phyloP scores from a whole-genome alignment of 2,113 vertebrate genomes.

The Eptesicus fuscus region DNA sequence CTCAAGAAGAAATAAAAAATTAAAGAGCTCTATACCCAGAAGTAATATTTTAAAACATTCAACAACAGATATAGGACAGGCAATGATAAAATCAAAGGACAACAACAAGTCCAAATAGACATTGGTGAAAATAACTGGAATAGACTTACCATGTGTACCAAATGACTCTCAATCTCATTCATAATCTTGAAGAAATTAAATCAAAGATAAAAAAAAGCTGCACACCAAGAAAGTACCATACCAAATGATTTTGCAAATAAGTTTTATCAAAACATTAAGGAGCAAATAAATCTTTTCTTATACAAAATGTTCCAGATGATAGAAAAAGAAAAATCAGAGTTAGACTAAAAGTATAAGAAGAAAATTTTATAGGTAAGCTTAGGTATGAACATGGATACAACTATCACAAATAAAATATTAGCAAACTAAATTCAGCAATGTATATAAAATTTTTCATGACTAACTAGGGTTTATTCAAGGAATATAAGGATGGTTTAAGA shows the following conservation, averaged over 20 bases:
- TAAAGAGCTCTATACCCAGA: neutral
- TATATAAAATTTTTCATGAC: neutral
- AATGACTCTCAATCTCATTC: neutral
- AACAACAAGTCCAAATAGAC: neutral
- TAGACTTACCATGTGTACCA: neutral
- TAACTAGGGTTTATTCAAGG: neutral
- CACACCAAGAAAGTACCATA: neutral
- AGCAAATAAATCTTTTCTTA: neutral
- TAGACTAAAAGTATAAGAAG: neutral
- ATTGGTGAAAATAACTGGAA: neutral
- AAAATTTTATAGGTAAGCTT: neutral
- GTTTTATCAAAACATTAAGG: neutral
- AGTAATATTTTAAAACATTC: neutral
- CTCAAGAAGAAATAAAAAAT: neutral
- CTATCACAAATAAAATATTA: neutral
- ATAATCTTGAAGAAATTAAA: neutral
- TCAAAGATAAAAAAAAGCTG: neutral
- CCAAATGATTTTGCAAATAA: neutral
- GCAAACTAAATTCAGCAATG: neutral
- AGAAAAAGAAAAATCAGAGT: neutral
- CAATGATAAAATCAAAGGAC: neutral
- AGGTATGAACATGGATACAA: neutral
- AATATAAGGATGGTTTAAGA: neutral
- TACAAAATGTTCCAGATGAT: neutral
- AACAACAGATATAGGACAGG: neutral